Evolutionary conservation across 2,797 vertebrate genomes (phyloP), one percentile per base, ranked within the genome.

Genomic region (Gorsachius magnificus): DNA sequence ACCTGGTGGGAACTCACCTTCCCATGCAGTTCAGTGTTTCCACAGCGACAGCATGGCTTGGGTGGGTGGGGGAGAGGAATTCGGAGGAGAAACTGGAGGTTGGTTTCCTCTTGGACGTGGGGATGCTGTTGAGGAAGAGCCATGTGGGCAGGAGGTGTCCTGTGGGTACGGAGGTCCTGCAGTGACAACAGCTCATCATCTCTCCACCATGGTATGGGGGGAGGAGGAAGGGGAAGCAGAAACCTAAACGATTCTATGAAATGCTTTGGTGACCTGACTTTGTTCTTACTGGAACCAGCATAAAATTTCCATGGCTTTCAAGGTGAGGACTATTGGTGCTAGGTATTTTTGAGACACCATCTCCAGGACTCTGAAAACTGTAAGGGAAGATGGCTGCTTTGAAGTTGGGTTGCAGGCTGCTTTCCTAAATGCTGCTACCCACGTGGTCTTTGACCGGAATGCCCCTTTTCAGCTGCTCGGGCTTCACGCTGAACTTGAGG

Each of bases 21-120:
- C 21, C 88, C 22, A 1, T 9, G 13, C 0, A 0, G 0, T 18
- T 46, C 12, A 0, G 21, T 5, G 10, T 50, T 72, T 51, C 48
- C 57, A 25, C 28, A 31, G 69, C 0, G 6, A 3, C 53, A 65
- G 26, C 22, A 0, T 16, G 66, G 45, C 43, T 72, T 74, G 75
- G 26, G 33, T 14, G 4, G 57, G 28, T 46, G 56, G 14, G 4
- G n/a, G 35, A 74, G 15, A 4, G 6, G 46, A 18, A 38, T 54
- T 65, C 6, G 7, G 57, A 87, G 46, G 19, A 69, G 72, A 35
- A 79, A 22, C 15, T 75, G 61, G 61, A 48, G 8, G 60, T 83
- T 41, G 28, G 28, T 63, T 92, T 76, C 29, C 51, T 90, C 61
- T n/a, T 64, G 60, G 78, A 31, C 0, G 0, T 33, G 28, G 35